Evolutionary conservation across 92 coral and sea anemone genomes (phyloP).

Genomic region (Phenganax stokvisi): DNA sequence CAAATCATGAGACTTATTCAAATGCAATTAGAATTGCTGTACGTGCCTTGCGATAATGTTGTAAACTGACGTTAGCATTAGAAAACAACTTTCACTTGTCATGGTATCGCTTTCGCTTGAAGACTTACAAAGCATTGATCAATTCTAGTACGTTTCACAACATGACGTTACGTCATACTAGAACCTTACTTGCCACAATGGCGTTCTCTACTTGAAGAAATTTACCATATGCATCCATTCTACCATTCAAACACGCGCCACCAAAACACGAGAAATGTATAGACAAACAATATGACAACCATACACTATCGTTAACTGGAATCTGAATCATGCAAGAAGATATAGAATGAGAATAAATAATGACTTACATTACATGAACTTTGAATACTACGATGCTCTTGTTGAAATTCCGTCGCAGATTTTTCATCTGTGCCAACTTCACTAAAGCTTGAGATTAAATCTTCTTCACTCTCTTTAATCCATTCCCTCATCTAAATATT

Average conservation of each 20-base stretch:
- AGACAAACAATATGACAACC: background rate
- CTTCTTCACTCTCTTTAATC: slow-evolving; percentile 90
- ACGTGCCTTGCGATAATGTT: too few relatives aligned
- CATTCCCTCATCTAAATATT: slow-evolving; percentile 83
- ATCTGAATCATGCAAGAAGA: background rate
- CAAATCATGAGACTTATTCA: too few relatives aligned
- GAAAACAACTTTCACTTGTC: too few relatives aligned
- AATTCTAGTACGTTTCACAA: too few relatives aligned
- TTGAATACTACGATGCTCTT: slow-evolving; percentile 84
- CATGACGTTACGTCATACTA: too few relatives aligned
- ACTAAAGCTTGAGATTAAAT: slow-evolving; percentile 79
- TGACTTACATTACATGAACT: slow-evolving; percentile 78
- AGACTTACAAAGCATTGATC: too few relatives aligned
- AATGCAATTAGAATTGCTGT: too few relatives aligned
- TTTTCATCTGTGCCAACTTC: slow-evolving; percentile 80
- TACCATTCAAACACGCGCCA: background rate
- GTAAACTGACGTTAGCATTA: too few relatives aligned
- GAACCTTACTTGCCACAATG: too few relatives aligned
- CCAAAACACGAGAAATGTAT: background rate
- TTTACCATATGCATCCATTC: background rate
- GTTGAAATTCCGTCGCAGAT: slow-evolving; percentile 80
- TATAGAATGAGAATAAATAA: background rate
- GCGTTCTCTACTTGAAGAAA: too few relatives aligned
- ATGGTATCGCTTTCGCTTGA: too few relatives aligned
- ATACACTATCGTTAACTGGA: background rate